Percentiles rank a stretch among this genome's conserved stretches.
phyloP scores from a whole-genome alignment of 2,888 invertebrate genomes.

The Oscheius myriophilus region DNA sequence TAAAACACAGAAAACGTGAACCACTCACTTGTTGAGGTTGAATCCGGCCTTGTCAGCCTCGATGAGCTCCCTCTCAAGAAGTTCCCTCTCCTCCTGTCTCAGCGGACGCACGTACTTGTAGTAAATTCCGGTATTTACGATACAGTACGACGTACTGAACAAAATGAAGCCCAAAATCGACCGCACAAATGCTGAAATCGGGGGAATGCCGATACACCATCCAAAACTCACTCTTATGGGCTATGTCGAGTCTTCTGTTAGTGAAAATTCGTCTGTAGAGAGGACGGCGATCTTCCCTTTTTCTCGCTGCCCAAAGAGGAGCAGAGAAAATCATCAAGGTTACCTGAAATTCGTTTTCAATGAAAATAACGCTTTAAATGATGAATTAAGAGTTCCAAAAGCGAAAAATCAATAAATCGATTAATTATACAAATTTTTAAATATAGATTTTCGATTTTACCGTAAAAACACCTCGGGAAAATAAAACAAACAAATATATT shows the following conservation, averaged over 20 bases:
- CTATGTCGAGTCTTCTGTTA: slow-evolving; percentile 65
- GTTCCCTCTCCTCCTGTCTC: slow-evolving; percentile 62
- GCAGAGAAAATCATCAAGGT: slow-evolving; percentile 51
- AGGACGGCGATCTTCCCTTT: slow-evolving; percentile 62
- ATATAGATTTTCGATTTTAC: too few species aligned
- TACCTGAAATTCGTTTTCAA: slow-evolving; percentile 12
- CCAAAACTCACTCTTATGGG: slow-evolving; percentile 60
- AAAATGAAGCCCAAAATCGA: slow-evolving; percentile 62
- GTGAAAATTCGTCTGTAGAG: slow-evolving; percentile 68
- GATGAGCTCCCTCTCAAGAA: slow-evolving; percentile 64
- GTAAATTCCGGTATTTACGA: slow-evolving; percentile 64
- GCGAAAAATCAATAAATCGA: too few species aligned
- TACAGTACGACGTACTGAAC: slow-evolving; percentile 62
- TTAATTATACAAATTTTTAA: too few species aligned
- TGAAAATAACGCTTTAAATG: not conserved
- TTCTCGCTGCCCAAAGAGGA: slow-evolving; percentile 41
- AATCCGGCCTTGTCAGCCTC: slow-evolving; percentile 68
- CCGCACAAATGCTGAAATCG: slow-evolving; percentile 57
- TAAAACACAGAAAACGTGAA: slow-evolving; percentile 27
- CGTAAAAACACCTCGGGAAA: not conserved
- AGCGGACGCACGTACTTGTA: slow-evolving; percentile 65
- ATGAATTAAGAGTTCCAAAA: too few species aligned
- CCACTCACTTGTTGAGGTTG: slow-evolving; percentile 34
- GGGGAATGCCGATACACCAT: not conserved
- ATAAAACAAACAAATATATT: not conserved